These are phyloP conservation scores for Acanthosepion esculentum DNA, from an alignment of 2,888 invertebrate genomes.

Conservation along the genomic window DNA sequence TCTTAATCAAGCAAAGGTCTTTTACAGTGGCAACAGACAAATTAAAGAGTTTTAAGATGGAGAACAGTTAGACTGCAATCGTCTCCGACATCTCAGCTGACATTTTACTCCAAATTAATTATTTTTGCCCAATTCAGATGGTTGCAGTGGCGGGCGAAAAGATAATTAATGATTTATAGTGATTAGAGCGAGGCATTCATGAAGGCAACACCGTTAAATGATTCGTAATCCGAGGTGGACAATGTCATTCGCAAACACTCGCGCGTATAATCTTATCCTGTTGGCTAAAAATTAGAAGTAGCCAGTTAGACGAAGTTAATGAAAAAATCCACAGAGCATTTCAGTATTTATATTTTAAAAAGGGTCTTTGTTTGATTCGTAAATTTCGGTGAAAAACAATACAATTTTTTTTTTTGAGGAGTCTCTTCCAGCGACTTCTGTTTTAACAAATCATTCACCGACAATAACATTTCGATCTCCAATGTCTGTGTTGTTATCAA, in stretches of 20 bases:
- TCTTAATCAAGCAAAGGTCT: conserved; percentile 53
- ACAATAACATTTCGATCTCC: too few species aligned
- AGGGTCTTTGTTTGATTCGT: not conserved
- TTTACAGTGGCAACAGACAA: conserved; percentile 49
- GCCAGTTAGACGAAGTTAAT: not conserved
- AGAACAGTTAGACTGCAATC: conserved; percentile 49
- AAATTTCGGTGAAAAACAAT: not conserved
- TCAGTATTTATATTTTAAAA: not conserved
- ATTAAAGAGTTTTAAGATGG: conserved; percentile 49
- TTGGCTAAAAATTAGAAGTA: not conserved
- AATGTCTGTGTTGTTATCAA: too few species aligned
- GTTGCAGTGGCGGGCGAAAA: not conserved
- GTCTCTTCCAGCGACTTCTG: not conserved
- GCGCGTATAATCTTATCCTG: not conserved
- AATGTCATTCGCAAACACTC: not conserved
- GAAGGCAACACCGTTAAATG: not conserved
- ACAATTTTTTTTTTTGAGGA: not conserved
- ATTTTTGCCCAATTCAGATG: conserved; percentile 50
- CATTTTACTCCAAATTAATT: conserved; percentile 51
- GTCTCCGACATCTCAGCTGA: conserved; percentile 50
- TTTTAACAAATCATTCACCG: not conserved
- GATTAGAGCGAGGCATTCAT: not conserved
- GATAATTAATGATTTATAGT: conserved; percentile 42
- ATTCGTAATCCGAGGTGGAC: not conserved
- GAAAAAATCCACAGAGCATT: not conserved